A percentile compares a stretch with the other conserved stretches of the same genome.
These are phyloP conservation scores for Macrosoma leucophasiata DNA, from an alignment of 2,888 invertebrate genomes.

Conservation along the genomic window DNA sequence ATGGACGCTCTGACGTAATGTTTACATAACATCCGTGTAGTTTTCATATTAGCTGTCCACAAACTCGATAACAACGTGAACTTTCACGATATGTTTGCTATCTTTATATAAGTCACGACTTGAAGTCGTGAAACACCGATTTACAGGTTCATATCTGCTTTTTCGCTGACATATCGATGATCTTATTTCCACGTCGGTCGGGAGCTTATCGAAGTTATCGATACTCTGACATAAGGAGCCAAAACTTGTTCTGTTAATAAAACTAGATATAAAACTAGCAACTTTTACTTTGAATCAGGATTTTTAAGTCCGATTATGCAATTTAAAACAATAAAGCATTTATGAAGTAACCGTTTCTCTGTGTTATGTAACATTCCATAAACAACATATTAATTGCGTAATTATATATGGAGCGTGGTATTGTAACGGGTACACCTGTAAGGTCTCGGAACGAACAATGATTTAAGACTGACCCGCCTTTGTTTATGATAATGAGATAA, in stretches of 20 bases:
- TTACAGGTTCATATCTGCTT: background rate
- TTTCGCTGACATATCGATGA: background rate
- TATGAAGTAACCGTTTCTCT: background rate
- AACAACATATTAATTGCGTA: background rate
- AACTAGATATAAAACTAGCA: no score
- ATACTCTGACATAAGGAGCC: background rate
- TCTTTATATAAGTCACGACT: constrained; percentile 28
- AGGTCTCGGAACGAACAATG: background rate
- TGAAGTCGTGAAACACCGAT: constrained; percentile 8
- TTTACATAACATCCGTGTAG: constrained; percentile 27
- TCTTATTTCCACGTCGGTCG: background rate
- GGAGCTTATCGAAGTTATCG: background rate
- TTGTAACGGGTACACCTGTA: background rate
- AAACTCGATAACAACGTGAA: constrained; percentile 53
- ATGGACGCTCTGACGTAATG: constrained; percentile 8
- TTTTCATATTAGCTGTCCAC: constrained; percentile 47
- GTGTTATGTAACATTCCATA: background rate
- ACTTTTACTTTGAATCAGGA: no score
- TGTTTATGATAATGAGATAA: constrained; percentile 20
- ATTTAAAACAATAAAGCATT: background rate
- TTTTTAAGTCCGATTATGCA: background rate
- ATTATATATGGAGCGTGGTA: no score
- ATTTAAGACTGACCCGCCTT: constrained; percentile 2
- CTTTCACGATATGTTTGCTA: constrained; percentile 51
- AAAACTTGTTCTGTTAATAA: constrained; percentile 1